Evolutionary conservation across 2,888 invertebrate species (phyloP).

Genomic region (Lobophora halterata): DNA sequence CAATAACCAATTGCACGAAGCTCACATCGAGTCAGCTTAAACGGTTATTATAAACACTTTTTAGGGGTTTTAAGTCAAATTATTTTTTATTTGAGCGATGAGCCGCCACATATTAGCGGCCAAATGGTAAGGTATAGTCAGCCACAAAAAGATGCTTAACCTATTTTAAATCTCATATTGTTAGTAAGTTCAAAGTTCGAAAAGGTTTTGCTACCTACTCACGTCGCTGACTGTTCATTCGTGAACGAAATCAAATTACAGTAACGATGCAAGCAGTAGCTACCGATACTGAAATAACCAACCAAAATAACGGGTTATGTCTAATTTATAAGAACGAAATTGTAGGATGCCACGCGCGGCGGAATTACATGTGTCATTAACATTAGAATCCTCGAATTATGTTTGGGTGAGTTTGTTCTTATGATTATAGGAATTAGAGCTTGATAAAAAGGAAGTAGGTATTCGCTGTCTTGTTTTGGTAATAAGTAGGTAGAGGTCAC

Average conservation of each 20-base stretch:
- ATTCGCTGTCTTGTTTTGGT: conserved; percentile 32
- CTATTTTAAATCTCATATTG: too few relatives aligned
- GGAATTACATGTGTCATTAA: conserved; percentile 61
- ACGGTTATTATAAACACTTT: conserved; percentile 44
- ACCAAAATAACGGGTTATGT: conserved; percentile 73
- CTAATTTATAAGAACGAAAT: conserved; percentile 75
- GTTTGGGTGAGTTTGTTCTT: conserved; percentile 66
- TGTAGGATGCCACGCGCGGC: conserved; percentile 66
- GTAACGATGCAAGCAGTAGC: conserved; percentile 72
- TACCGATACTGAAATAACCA: conserved; percentile 48
- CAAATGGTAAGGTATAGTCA: conserved; percentile 43
- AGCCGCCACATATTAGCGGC: conserved; percentile 62
- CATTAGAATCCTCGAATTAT: conserved; percentile 49
- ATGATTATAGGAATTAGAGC: conserved; percentile 62
- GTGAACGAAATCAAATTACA: conserved; percentile 75
- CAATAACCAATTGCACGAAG: conserved; percentile 72
- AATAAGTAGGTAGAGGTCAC: conserved; percentile 20
- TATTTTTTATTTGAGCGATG: conserved; percentile 62
- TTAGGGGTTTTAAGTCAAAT: conserved; percentile 58
- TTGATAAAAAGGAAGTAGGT: conserved; percentile 47
- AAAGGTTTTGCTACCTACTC: too few relatives aligned
- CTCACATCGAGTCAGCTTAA: conserved; percentile 67
- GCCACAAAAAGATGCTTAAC: too few relatives aligned
- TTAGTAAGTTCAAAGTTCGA: too few relatives aligned
- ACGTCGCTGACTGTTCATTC: too few relatives aligned